Conservation (phyloP, 1,140 invertebrate species). For the Magallana gigas region DNA sequence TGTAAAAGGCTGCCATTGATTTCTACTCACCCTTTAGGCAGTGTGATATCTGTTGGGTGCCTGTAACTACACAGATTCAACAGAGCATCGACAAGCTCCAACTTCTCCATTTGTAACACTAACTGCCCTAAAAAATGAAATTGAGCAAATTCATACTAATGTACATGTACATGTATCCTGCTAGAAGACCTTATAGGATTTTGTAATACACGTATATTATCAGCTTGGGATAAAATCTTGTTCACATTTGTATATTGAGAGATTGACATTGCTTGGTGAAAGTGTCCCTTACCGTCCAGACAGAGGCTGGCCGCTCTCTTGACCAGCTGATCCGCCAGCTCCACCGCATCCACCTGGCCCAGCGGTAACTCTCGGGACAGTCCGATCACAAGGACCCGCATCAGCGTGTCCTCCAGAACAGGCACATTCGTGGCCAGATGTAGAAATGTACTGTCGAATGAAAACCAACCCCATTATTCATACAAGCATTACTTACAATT, state of each 20-base stretch:
- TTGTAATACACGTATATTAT: no score
- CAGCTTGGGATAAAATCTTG: not conserved
- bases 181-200: no score
- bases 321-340: constrained; percentile 91
- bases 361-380: constrained; percentile 92
- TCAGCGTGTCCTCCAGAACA: constrained; percentile 89
- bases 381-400: constrained; percentile 90
- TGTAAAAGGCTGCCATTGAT: no score
- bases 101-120: constrained; percentile 86
- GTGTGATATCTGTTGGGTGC: constrained; percentile 93
- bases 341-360: constrained; percentile 89
- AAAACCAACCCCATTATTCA: no score
- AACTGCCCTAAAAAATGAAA: constrained; percentile 74
- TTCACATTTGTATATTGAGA: not conserved
- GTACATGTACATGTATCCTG: no score
- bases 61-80: constrained; percentile 94
- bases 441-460: constrained; percentile 83
- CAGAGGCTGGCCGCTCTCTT: constrained; percentile 89
- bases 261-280: not conserved
- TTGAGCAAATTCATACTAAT: no score
- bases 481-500: no score
- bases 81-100: constrained; percentile 92
- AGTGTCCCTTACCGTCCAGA: constrained; percentile 78
- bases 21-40: constrained; percentile 85
- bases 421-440: constrained; percentile 93